Evolutionary conservation across 37 sponge, comb jelly and placozoan species (phyloP).

Genomic region (Beroe ovata): DNA sequence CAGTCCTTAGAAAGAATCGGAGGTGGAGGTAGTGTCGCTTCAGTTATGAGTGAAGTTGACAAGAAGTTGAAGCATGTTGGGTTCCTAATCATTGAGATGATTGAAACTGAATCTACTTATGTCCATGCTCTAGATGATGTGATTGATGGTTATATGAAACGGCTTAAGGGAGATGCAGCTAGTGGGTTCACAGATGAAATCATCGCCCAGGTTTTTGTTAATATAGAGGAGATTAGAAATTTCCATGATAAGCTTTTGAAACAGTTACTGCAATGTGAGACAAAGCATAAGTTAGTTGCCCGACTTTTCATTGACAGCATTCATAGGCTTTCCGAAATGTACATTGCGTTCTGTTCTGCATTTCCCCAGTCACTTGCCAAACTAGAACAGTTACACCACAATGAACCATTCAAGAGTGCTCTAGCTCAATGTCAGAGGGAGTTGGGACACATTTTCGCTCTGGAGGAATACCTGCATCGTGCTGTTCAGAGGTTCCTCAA

Average conservation of each 20-base stretch:
- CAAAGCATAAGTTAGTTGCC: conserved; percentile 13
- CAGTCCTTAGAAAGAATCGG: conserved; percentile 11
- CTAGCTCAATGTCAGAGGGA: conserved; percentile 58
- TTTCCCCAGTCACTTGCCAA: conserved; percentile 18
- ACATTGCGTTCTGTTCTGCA: conserved; percentile 37
- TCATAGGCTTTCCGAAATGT: not conserved
- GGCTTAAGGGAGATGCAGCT: not conserved
- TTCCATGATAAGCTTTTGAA: not conserved
- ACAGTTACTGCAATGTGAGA: conserved; percentile 5
- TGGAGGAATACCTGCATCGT: conserved; percentile 52
- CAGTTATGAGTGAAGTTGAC: not conserved
- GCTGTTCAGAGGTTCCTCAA: conserved; percentile 63
- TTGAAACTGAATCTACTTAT: conserved; percentile 37
- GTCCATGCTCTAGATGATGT: conserved; percentile 32
- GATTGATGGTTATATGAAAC: conserved; percentile 38
- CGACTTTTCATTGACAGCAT: conserved; percentile 31
- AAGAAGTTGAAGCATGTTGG: conserved; percentile 48
- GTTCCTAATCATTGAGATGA: conserved; percentile 15
- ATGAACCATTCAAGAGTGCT: conserved; percentile 38
- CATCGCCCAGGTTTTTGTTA: conserved; percentile 20
- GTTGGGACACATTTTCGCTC: conserved; percentile 51
- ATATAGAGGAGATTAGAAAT: conserved; percentile 16
- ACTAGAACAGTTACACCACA: conserved; percentile 30
- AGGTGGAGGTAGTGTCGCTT: not conserved
- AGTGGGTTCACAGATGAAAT: conserved; percentile 21